A percentile compares a stretch with the other conserved stretches of the same genome.
Evolutionary conservation across 2,797 vertebrate genomes (phyloP).

Genomic region (Tolypeutes matacus): DNA sequence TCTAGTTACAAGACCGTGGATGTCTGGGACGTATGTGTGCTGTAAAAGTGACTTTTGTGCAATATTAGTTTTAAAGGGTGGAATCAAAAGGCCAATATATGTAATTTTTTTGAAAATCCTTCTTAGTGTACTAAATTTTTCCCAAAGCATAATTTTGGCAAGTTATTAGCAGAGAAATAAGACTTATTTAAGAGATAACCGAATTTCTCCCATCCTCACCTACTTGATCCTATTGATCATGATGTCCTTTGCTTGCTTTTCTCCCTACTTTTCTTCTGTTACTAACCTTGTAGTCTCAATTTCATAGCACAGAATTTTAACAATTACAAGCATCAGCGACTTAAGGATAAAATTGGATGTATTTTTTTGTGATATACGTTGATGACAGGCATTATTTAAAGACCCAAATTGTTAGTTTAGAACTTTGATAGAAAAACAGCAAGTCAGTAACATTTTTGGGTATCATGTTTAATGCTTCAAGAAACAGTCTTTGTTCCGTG

Average conservation of each 20-base stretch:
- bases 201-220: neutral
- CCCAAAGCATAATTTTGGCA: neutral
- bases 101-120: neutral
- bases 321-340: neutral
- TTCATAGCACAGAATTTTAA: neutral
- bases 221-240: neutral
- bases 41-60: conserved; percentile 42
- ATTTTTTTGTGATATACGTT: neutral
- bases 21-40: neutral
- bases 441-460: neutral
- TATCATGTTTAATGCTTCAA: neutral
- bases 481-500: neutral
- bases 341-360: neutral
- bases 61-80: neutral
- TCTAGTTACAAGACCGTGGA: neutral
- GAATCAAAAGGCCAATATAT: neutral
- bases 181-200: neutral
- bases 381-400: neutral
- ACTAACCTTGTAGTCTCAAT: neutral
- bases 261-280: neutral
- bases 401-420: neutral
- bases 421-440: neutral
- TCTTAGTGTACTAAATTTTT: neutral
- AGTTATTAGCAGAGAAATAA: neutral
- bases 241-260: neutral